phyloP scores from a whole-genome alignment of 92 coral and sea anemone genomes.

The Epizoanthus fatuus region DNA sequence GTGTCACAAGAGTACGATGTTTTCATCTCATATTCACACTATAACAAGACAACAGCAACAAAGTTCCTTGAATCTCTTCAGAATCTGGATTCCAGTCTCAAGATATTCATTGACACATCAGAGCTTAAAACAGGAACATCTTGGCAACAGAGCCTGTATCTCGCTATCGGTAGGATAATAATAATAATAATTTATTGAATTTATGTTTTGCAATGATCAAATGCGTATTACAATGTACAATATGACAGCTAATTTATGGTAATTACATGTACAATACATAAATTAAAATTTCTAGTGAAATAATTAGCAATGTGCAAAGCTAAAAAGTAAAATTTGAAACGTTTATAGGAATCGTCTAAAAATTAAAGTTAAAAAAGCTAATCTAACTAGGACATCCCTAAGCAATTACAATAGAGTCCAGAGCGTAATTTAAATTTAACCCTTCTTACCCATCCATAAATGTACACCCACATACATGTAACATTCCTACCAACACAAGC shows the following conservation, averaged over 20 bases:
- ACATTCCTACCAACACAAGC: too few relatives aligned
- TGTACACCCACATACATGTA: too few relatives aligned
- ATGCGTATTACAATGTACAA: too few relatives aligned
- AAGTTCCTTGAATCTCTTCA: conserved; percentile 67
- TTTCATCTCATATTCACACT: conserved; percentile 92
- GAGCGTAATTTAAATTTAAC: too few relatives aligned
- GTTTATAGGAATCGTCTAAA: too few relatives aligned
- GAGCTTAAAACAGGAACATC: conserved; percentile 90
- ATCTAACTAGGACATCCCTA: too few relatives aligned
- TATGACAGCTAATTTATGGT: background rate
- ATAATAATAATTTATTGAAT: too few relatives aligned
- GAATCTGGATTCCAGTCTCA: conserved; percentile 69
- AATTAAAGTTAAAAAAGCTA: too few relatives aligned
- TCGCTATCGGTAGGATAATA: conserved; percentile 77
- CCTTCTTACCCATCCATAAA: too few relatives aligned
- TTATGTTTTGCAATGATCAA: too few relatives aligned
- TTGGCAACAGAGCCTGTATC: conserved; percentile 95
- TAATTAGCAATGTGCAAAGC: too few relatives aligned
- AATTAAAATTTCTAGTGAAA: background rate
- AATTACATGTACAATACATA: background rate
- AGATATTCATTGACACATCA: conserved; percentile 91
- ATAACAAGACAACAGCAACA: conserved; percentile 73
- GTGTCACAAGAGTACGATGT: conserved; percentile 73
- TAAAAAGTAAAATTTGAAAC: background rate
- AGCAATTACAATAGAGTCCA: too few relatives aligned